Conservation (phyloP, 1,140 invertebrate genomes). For the Chironomus striatipennis region DNA sequence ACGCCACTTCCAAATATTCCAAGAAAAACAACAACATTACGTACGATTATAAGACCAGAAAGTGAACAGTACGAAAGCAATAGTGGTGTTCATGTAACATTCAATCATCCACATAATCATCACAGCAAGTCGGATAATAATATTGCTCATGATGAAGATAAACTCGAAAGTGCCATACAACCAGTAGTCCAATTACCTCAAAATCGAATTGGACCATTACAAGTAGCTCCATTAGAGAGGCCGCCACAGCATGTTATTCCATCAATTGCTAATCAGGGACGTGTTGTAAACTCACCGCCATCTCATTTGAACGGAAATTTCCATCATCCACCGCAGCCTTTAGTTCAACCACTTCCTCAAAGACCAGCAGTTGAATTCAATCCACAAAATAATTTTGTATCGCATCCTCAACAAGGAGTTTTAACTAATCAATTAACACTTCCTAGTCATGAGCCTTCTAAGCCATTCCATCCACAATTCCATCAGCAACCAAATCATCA, state of each 20-base stretch:
- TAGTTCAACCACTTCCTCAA: slow-evolving; percentile 31
- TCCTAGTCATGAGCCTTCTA: slow-evolving; percentile 25
- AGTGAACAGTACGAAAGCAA: slow-evolving; percentile 69
- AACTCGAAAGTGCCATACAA: slow-evolving; percentile 47
- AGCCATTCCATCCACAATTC: slow-evolving; percentile 28
- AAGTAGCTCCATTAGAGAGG: slow-evolving; percentile 28
- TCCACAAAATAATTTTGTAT: slow-evolving; percentile 15
- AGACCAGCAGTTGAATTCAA: slow-evolving; percentile 24
- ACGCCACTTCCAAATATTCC: slow-evolving; percentile 53
- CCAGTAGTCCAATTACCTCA: slow-evolving; percentile 49
- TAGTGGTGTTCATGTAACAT: slow-evolving; percentile 64
- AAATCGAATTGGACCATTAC: slow-evolving; percentile 34
- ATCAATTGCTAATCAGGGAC: slow-evolving; percentile 27
- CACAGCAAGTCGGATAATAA: slow-evolving; percentile 45
- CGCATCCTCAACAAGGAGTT: not conserved
- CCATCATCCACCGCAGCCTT: slow-evolving; percentile 33
- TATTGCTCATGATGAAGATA: slow-evolving; percentile 44
- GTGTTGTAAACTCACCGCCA: slow-evolving; percentile 21
- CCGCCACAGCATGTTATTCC: slow-evolving; percentile 27
- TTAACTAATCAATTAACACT: not conserved
- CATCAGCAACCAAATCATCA: slow-evolving; percentile 29
- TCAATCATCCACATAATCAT: slow-evolving; percentile 52
- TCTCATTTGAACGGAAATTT: not conserved
- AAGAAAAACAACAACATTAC: slow-evolving; percentile 60
- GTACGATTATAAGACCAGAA: slow-evolving; percentile 74